Conservation (phyloP, 1,140 invertebrate species). For the Trachelipus rathkii region DNA sequence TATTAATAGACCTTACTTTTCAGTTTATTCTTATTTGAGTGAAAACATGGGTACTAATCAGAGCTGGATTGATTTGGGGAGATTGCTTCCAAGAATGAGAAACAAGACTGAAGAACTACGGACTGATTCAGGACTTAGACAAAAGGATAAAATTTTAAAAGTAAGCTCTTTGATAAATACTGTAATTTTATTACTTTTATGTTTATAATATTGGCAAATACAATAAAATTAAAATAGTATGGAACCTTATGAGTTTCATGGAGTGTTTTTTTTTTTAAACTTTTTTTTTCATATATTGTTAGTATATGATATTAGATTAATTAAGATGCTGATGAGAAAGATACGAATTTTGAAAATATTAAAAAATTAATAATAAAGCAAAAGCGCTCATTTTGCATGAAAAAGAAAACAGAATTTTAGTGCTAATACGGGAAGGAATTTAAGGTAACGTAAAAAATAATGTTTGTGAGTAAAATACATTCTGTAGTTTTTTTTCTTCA, state of each 20-base stretch:
- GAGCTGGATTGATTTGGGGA: background rate
- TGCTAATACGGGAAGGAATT: too few relatives aligned
- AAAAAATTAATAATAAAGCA: too few relatives aligned
- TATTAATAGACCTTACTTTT: background rate
- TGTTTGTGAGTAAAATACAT: background rate
- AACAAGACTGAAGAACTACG: background rate
- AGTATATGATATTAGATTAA: too few relatives aligned
- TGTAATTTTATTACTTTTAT: background rate
- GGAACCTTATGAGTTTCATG: too few relatives aligned
- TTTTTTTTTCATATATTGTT: too few relatives aligned
- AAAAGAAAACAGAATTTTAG: too few relatives aligned
- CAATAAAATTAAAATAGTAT: too few relatives aligned
- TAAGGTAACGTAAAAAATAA: background rate
- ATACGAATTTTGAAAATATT: too few relatives aligned
- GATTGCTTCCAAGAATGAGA: background rate
- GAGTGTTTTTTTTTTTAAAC: too few relatives aligned
- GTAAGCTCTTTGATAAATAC: background rate
- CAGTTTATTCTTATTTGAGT: background rate
- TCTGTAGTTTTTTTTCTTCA: background rate
- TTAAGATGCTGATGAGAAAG: too few relatives aligned
- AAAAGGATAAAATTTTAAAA: slow-evolving; percentile 1
- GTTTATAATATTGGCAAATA: background rate
- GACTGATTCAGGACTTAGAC: background rate
- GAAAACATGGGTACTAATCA: background rate
- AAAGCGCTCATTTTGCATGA: too few relatives aligned